phyloP scores from a whole-genome alignment of 2,113 vertebrate genomes.

The Anolis sagrei region DNA sequence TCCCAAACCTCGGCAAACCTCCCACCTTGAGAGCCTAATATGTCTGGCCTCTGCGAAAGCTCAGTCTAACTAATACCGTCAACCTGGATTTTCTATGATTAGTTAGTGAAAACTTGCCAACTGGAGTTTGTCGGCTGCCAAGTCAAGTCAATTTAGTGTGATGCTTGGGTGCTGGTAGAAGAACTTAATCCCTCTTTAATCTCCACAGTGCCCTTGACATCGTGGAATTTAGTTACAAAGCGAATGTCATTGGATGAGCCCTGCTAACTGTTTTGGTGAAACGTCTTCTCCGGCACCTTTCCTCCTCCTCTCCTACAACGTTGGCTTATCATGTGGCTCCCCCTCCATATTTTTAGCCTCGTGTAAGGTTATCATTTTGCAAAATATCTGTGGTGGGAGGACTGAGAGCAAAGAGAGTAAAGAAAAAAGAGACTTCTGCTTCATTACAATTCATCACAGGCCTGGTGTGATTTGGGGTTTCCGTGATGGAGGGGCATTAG shows the following conservation, averaged over 20 bases:
- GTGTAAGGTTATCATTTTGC: slow-evolving; percentile 63
- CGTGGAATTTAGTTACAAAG: slow-evolving; percentile 79
- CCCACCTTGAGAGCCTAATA: slow-evolving; percentile 74
- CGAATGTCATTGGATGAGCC: slow-evolving; percentile 76
- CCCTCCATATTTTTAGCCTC: slow-evolving; percentile 60
- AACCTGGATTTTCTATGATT: slow-evolving; percentile 73
- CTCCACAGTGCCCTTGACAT: slow-evolving; percentile 79
- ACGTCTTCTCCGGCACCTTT: slow-evolving; percentile 47
- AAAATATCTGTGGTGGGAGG: slow-evolving; percentile 34
- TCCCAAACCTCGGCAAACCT: slow-evolving; percentile 73
- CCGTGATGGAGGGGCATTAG: slow-evolving; percentile 51
- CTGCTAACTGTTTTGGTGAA: slow-evolving; percentile 75
- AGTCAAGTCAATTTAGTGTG: slow-evolving; percentile 77
- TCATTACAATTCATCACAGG: slow-evolving; percentile 50
- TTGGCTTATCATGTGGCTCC: slow-evolving; percentile 60
- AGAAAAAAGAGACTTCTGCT: slow-evolving; percentile 62
- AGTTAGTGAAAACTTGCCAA: slow-evolving; percentile 75
- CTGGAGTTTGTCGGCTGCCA: slow-evolving; percentile 69
- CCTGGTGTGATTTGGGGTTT: slow-evolving; percentile 59
- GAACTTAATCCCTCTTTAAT: slow-evolving; percentile 77
- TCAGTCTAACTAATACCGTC: slow-evolving; percentile 62
- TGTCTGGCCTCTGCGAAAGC: slow-evolving; percentile 66
- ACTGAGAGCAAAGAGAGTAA: neutral
- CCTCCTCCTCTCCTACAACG: slow-evolving; percentile 49
- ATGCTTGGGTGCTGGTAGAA: slow-evolving; percentile 74